phyloP scores from a whole-genome alignment of 1,140 invertebrate species.

The Aphidius gifuensis region DNA sequence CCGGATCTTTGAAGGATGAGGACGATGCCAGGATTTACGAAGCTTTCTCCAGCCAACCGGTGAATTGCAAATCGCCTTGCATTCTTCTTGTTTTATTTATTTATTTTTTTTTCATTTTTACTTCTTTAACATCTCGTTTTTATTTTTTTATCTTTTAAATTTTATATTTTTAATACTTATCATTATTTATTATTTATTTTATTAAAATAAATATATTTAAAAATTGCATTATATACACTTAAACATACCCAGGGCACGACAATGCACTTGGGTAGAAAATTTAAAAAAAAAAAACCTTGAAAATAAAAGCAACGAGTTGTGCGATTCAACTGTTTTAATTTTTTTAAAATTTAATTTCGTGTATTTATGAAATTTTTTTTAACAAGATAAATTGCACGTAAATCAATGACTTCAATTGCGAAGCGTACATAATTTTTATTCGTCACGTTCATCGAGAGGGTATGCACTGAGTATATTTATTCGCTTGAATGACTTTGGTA shows the following conservation, averaged over 20 bases:
- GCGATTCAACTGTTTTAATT: background rate
- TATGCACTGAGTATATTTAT: no score
- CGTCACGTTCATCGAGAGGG: slow-evolving; percentile 19
- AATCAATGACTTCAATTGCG: slow-evolving; percentile 26
- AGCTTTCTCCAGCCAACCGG: slow-evolving; percentile 41
- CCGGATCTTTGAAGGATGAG: slow-evolving; percentile 27
- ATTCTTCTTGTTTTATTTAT: slow-evolving; percentile 23
- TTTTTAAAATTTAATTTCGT: background rate
- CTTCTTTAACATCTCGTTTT: slow-evolving; percentile 16
- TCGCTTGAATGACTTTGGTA: background rate
- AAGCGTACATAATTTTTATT: slow-evolving; percentile 27
- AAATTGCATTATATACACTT: no score
- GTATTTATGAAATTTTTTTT: background rate
- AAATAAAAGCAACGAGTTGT: background rate
- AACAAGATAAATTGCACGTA: background rate
- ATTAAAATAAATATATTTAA: background rate
- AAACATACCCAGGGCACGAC: background rate
- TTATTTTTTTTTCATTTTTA: slow-evolving; percentile 18
- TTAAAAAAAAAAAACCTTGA: slow-evolving; percentile 9
- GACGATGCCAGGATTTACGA: slow-evolving; percentile 41
- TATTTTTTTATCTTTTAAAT: slow-evolving; percentile 18
- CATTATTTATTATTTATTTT: background rate
- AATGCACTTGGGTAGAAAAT: slow-evolving; percentile 15
- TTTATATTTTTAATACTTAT: background rate
- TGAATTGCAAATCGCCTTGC: slow-evolving; percentile 31